Conservation (phyloP, 92 coral and sea anemone genomes). For the Hydrozoanthus gracilis region DNA sequence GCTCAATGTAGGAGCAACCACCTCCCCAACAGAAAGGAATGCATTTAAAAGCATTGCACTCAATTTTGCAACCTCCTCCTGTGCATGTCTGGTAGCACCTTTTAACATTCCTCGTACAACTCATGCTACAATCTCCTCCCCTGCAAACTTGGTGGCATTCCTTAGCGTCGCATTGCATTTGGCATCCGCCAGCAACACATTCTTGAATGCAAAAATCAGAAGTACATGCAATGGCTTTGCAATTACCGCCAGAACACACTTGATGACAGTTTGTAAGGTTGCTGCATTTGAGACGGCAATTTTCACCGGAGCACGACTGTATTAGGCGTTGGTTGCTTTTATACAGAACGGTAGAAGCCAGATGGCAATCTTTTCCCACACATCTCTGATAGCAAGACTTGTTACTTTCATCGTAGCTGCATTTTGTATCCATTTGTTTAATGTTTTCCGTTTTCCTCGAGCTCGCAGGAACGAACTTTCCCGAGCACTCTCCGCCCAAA, state of each 20-base stretch:
- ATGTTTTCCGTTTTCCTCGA: not conserved
- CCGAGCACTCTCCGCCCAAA: slow-evolving; percentile 32
- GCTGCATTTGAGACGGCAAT: slow-evolving; percentile 20
- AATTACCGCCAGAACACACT: slow-evolving; percentile 29
- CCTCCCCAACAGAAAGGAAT: slow-evolving; percentile 50
- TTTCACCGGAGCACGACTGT: slow-evolving; percentile 39
- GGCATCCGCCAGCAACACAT: slow-evolving; percentile 36
- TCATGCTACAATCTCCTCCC: slow-evolving; percentile 41
- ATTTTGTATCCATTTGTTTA: not conserved
- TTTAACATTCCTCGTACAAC: slow-evolving; percentile 20
- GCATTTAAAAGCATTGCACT: slow-evolving; percentile 23
- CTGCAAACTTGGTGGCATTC: slow-evolving; percentile 48
- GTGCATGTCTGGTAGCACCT: slow-evolving; percentile 42
- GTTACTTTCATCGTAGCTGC: not conserved
- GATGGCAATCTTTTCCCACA: slow-evolving; percentile 7
- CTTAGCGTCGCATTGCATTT: slow-evolving; percentile 37
- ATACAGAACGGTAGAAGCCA: slow-evolving; percentile 4
- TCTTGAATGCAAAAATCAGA: slow-evolving; percentile 40
- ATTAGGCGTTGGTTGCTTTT: slow-evolving; percentile 1
- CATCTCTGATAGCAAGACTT: slow-evolving; percentile 19
- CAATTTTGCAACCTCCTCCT: slow-evolving; percentile 38
- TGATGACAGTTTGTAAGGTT: slow-evolving; percentile 20
- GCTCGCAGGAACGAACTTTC: not conserved
- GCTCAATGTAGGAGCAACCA: slow-evolving; percentile 30
- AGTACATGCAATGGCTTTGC: slow-evolving; percentile 26